Conservation (phyloP, 2,113 vertebrate genomes). For the Murina feae region DNA sequence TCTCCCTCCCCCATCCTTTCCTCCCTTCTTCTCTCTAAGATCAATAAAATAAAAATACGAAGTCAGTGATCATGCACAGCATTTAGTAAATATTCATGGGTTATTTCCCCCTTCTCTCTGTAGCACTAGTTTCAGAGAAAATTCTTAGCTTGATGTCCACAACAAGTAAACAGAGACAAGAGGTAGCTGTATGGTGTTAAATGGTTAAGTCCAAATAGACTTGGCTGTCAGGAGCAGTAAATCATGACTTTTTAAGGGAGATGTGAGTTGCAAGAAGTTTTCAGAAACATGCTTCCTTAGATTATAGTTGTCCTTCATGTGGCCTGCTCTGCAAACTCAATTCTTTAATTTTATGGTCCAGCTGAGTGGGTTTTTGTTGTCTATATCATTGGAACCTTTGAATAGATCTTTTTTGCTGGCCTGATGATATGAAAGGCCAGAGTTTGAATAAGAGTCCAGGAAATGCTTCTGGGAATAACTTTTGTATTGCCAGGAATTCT, state of each 20-base stretch:
- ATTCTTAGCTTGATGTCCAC: neutral
- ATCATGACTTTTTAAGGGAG: neutral
- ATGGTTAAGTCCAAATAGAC: neutral
- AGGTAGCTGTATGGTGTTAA: neutral
- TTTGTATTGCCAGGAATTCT: slow-evolving; percentile 58
- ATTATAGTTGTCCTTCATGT: neutral
- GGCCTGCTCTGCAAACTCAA: neutral
- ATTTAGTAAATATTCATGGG: neutral
- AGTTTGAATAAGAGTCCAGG: slow-evolving; percentile 56
- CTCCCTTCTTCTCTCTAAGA: neutral
- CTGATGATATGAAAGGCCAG: neutral
- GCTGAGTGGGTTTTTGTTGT: slow-evolving; percentile 58
- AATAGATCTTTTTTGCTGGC: slow-evolving; percentile 20
- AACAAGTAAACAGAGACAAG: neutral
- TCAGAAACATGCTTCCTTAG: slow-evolving; percentile 60
- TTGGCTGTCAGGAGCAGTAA: neutral
- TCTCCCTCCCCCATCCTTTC: neutral
- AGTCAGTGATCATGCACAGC: neutral
- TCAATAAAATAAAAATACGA: neutral
- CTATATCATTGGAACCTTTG: slow-evolving; percentile 1
- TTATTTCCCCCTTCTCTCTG: neutral
- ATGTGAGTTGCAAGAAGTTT: neutral
- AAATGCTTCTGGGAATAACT: slow-evolving; percentile 52
- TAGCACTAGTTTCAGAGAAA: neutral
- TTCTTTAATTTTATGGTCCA: slow-evolving; percentile 4